Conservation (phyloP, 2,797 vertebrate species). For the Pteronotus mesoamericanus region DNA sequence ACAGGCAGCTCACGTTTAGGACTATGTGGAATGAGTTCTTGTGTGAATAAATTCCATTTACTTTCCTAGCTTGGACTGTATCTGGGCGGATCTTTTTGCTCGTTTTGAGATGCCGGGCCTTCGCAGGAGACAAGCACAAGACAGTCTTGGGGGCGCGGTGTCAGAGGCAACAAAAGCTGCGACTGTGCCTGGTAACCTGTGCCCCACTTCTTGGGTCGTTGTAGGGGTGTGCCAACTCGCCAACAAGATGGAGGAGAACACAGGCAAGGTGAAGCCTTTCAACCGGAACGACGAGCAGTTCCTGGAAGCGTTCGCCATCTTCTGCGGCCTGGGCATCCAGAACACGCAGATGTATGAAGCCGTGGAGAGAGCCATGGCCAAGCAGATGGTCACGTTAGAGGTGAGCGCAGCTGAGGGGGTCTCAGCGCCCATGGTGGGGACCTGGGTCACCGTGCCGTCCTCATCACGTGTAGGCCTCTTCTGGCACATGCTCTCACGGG, state of each 20-base stretch:
- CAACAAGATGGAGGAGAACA: slow-evolving; percentile 94
- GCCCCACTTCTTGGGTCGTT: slow-evolving; percentile 46
- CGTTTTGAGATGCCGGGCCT: not conserved
- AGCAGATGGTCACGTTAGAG: slow-evolving; percentile 98
- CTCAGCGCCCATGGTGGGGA: accelerated
- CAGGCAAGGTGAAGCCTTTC: slow-evolving; percentile 90
- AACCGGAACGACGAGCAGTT: slow-evolving; percentile 98
- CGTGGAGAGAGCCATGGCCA: slow-evolving; percentile 96
- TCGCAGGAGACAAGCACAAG: not conserved
- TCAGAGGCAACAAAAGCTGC: not conserved
- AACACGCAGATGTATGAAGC: slow-evolving; percentile 99
- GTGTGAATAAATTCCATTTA: not conserved
- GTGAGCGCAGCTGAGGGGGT: slow-evolving; percentile 78
- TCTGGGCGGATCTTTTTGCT: not conserved
- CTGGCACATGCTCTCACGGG: accelerated
- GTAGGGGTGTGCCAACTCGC: slow-evolving; percentile 95
- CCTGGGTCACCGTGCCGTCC: too few relatives aligned
- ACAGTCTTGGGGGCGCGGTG: accelerated
- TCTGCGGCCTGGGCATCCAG: slow-evolving; percentile 98
- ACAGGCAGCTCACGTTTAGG: not conserved
- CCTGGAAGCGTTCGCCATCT: slow-evolving; percentile 97
- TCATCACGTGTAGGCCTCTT: not conserved
- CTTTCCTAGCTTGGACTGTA: not conserved
- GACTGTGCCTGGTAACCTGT: not conserved
- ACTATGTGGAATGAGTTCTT: not conserved